These are phyloP conservation scores for Lagodon rhomboides DNA, from an alignment of 2,797 vertebrate genomes.

Conservation along the genomic window DNA sequence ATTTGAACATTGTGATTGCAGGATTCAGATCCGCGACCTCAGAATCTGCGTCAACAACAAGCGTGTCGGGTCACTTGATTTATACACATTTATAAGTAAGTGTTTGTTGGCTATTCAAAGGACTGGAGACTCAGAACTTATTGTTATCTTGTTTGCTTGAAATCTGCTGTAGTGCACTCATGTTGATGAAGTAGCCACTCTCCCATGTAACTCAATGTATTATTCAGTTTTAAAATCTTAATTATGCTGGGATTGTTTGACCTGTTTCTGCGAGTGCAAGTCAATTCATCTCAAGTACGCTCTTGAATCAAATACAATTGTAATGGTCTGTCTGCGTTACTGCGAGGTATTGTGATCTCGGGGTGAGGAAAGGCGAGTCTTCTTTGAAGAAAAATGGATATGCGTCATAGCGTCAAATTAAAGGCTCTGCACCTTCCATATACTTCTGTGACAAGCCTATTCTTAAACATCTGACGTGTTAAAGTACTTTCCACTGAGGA, in stretches of 20 bases:
- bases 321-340: conserved; percentile 6
- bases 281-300: neutral
- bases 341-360: neutral
- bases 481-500: conserved; percentile 11
- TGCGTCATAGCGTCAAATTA: conserved; percentile 1
- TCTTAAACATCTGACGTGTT: conserved; percentile 17
- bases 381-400: neutral
- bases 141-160: conserved; percentile 30
- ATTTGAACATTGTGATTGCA: too few species aligned
- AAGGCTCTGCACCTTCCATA: neutral
- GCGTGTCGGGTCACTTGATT: too few species aligned
- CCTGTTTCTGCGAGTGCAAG: neutral
- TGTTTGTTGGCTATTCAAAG: conserved; percentile 30
- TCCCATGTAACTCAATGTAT: neutral
- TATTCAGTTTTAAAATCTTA: conserved; percentile 6
- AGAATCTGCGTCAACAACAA: too few species aligned
- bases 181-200: conserved; percentile 5
- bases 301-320: neutral
- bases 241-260: conserved; percentile 19
- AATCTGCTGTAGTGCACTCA: conserved; percentile 10
- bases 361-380: neutral
- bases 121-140: conserved; percentile 30
- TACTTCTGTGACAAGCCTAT: conserved; percentile 7
- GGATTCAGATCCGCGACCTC: too few species aligned
- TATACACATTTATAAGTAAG: conserved; percentile 45